Conservation (phyloP, 2,113 vertebrate species). For the human region DNA sequence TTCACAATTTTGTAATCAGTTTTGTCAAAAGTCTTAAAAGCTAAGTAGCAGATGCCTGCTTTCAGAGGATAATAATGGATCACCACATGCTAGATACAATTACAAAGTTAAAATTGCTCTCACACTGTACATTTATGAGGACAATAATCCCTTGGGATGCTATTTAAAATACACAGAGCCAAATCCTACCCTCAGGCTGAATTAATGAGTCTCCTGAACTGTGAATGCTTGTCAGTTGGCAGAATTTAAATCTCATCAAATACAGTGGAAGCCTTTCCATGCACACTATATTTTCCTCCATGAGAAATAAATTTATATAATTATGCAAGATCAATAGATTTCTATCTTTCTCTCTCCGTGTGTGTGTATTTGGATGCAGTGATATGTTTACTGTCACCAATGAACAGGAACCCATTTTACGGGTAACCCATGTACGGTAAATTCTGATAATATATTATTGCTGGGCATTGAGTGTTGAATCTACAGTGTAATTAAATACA, state of each 20-base stretch:
- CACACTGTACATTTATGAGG: background rate
- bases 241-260: conserved; percentile 45
- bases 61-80: conserved; percentile 45
- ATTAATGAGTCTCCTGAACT: background rate
- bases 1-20: conserved; percentile 53
- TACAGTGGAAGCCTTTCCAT: background rate
- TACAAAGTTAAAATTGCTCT: conserved; percentile 48
- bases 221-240: background rate
- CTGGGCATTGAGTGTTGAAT: background rate
- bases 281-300: background rate
- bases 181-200: background rate
- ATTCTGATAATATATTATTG: background rate
- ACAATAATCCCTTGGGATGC: background rate
- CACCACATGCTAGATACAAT: conserved; percentile 19
- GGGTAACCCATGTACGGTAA: background rate
- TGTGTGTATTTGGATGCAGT: background rate
- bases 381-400: background rate
- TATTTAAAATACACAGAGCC: conserved; percentile 35
- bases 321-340: background rate
- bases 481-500: background rate
- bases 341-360: background rate
- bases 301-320: background rate
- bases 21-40: conserved; percentile 58
- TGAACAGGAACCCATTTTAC: background rate
- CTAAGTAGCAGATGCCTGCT: conserved; percentile 31